Evolutionary conservation across 2,797 vertebrate genomes (phyloP), one percentile per base, ranked within the genome.

Genomic region (Tachyglossus aculeatus): DNA sequence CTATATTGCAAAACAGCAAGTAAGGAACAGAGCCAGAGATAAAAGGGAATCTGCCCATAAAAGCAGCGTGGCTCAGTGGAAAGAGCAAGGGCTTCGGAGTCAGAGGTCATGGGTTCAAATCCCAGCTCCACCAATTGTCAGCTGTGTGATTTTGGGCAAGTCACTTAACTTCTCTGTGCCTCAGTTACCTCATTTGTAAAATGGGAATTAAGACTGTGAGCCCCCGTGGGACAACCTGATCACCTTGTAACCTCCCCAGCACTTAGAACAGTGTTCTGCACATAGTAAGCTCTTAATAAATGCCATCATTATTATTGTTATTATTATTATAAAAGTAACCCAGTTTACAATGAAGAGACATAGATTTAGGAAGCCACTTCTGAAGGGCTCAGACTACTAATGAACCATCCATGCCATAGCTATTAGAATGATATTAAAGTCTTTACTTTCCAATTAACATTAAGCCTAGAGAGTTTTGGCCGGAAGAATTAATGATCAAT

Each of bases 401-500:
- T 27, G 19, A 48, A 19, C 25, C 27, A 47, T 12, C 29, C 5
- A 25, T 71, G 6, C 4, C 24, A 6, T 32, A 38, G 16, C 15
- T 48, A 66, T 37, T 22, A 71, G 5, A 4, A n/a, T 66, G 1
- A 50, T 44, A 61, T 65, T 56, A 66, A 21, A 1, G 0, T 36
- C 31, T 62, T 18, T 54, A n/a, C 3, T 78, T 80, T 66, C 2
- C 22, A 73, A 7, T 65, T 66, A 52, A 58, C 13, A 12, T 33
- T 56, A 18, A 58, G 16, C 1, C 5, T 10, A 18, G 58, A 1
- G 14, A n/a, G 18, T 44, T 5, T 6, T 47, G 31, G 1, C 22
- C n/a, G 39, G 59, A 29, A 2, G 1, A 9, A 16, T 34, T 5
- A 2, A 15, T 0, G 0, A 59, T 62, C 27, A 43, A 2, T 24